These are phyloP conservation scores for Saiga tatarica DNA, from an alignment of 2,113 vertebrate species.

Conservation along the genomic window DNA sequence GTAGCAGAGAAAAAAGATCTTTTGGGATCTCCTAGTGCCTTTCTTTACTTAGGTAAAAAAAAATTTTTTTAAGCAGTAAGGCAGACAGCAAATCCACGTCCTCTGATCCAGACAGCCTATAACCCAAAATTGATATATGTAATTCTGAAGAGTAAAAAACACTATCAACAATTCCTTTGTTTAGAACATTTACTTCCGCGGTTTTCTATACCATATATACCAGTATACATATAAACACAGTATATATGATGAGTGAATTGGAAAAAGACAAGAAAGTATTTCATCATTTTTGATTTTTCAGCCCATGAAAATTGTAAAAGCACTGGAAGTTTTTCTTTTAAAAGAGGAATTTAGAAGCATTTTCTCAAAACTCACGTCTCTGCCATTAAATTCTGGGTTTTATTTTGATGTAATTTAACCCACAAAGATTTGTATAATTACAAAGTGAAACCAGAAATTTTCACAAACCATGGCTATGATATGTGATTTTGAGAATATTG, in stretches of 20 bases:
- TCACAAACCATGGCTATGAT: not conserved
- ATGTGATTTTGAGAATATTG: not conserved
- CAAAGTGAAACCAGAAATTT: not conserved
- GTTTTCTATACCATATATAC: not conserved
- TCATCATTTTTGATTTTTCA: not conserved
- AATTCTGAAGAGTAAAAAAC: slow-evolving; percentile 5
- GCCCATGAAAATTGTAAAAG: not conserved
- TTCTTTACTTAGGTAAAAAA: not conserved
- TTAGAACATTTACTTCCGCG: not conserved
- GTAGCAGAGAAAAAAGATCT: slow-evolving; percentile 23
- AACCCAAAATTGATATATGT: not conserved
- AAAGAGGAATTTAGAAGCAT: not conserved
- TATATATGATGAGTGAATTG: not conserved
- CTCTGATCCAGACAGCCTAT: not conserved
- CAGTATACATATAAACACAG: not conserved
- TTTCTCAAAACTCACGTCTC: not conserved
- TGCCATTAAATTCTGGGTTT: not conserved
- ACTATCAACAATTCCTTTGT: not conserved
- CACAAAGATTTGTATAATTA: not conserved
- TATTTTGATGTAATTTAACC: not conserved
- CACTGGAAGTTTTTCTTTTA: not conserved
- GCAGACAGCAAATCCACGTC: not conserved
- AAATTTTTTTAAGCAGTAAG: not conserved
- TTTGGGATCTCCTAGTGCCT: not conserved
- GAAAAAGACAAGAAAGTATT: not conserved